Evolutionary conservation across 2,113 vertebrate species (phyloP).

Genomic region (Trichomycterus rosablanca): DNA sequence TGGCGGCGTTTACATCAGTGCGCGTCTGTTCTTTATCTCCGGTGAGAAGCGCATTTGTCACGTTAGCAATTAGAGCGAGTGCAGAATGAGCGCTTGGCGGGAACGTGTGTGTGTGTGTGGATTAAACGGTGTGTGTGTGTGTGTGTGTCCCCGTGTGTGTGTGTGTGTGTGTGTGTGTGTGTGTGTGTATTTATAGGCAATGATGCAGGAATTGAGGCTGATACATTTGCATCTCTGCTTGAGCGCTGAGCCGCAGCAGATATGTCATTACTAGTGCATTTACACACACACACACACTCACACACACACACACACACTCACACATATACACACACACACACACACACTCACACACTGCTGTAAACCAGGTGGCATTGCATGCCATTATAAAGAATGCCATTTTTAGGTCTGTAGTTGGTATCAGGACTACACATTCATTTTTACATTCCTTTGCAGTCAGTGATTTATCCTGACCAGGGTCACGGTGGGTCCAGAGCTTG

Average conservation of each 20-base stretch:
- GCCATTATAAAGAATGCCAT: not conserved
- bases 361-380: no score
- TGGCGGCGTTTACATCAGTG: constrained; percentile 15
- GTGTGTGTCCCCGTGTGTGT: no score
- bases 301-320: constrained; percentile 27
- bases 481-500: no score
- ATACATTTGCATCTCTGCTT: constrained; percentile 18
- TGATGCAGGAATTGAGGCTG: no score
- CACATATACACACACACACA: no score
- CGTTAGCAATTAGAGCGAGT: constrained; percentile 21
- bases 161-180: no score
- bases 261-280: constrained; percentile 12
- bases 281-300: not conserved
- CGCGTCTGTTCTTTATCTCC: not conserved
- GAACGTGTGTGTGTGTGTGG: not conserved
- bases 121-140: no score
- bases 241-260: not conserved
- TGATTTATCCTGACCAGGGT: no score
- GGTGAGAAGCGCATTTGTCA: constrained; percentile 13
- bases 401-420: not conserved
- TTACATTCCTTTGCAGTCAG: no score
- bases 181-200: no score
- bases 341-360: no score
- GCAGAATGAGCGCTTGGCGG: not conserved
- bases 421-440: not conserved